Percentiles rank a stretch among this genome's conserved stretches.
These are phyloP conservation scores for Anorthoa munda DNA, from an alignment of 2,888 invertebrate species.

Conservation along the genomic window DNA sequence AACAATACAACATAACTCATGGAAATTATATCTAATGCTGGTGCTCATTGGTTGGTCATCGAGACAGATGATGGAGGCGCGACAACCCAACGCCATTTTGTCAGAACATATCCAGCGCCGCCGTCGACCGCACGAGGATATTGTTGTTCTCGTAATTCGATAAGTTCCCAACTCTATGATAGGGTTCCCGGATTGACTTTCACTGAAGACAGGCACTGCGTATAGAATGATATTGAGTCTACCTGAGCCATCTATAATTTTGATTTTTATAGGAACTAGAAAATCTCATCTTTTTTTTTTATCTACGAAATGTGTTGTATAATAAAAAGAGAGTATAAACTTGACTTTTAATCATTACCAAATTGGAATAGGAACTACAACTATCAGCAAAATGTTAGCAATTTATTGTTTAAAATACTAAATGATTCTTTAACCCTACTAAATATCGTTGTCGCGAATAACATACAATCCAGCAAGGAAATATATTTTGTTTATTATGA, in stretches of 20 bases:
- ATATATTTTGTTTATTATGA: background rate
- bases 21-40: conserved; percentile 33
- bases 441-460: background rate
- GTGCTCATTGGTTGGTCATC: too few species aligned
- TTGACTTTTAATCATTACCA: conserved; percentile 24
- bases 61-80: conserved; percentile 67
- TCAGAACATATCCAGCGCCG: conserved; percentile 70
- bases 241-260: background rate
- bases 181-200: conserved; percentile 69
- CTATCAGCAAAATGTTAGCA: conserved; percentile 16
- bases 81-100: conserved; percentile 59
- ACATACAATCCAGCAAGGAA: too few species aligned
- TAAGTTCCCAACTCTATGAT: conserved; percentile 70
- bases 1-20: background rate
- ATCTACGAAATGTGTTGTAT: background rate
- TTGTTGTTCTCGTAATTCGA: conserved; percentile 69
- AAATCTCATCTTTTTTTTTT: too few species aligned
- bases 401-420: conserved; percentile 5
- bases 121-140: conserved; percentile 52
- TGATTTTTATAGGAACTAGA: too few species aligned
- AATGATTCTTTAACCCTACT: background rate
- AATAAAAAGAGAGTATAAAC: conserved; percentile 22
- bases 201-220: conserved; percentile 66
- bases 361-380: conserved; percentile 12
- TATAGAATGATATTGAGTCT: conserved; percentile 17